Base-by-base conservation (phyloP, 2,797 vertebrate species). In the Anguilla marmorata region DNA sequence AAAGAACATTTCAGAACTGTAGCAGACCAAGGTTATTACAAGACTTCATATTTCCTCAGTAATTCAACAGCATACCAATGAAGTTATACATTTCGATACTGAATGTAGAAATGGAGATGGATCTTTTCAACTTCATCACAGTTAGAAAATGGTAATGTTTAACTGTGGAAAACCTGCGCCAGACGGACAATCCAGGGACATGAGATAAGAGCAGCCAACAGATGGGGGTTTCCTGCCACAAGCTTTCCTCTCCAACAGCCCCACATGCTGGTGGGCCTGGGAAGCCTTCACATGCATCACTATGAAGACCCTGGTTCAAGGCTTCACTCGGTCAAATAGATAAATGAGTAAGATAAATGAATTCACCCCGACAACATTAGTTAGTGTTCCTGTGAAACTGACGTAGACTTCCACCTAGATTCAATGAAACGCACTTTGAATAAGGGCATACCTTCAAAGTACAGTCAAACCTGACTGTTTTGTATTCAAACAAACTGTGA, bases 221-320 rank as follows among this genome's bases (percentile, higher is more conserved):
- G 88, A 60, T 89, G 86, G 86, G 76, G n/a, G 24, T 37, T 30
- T 27, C 52, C 54, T 48, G 52, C 3, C 54, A 63, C 5, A 33
- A 11, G n/a, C 33, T 72, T 33, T 84, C 19, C 30, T 41, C 88
- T 45, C n/a, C 30, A 60, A 79, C 66, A 85, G 33, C 8, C 72
- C 85, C 80, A 82, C 72, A 48, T 14, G 11, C 30, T n/a, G 58
- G 56, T 24, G 52, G 24, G n/a, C 24, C 50, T 91, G 91, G 89
- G 92, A 92, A 92, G 19, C 8, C 16, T 74, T 88, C 91, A 91
- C 88, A 91, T 92, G 91, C 85, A 79, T 72, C 79, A 33, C 48
- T 48, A 50, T 85, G 48, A 30, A 54, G 85, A 33, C 85, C 30
- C 56, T 54, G 21, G 21, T 45, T 82, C 74, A 86, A 86, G 58